Evolutionary conservation across 2,113 vertebrate species (phyloP).

Genomic region (Oncorhynchus kisutch): DNA sequence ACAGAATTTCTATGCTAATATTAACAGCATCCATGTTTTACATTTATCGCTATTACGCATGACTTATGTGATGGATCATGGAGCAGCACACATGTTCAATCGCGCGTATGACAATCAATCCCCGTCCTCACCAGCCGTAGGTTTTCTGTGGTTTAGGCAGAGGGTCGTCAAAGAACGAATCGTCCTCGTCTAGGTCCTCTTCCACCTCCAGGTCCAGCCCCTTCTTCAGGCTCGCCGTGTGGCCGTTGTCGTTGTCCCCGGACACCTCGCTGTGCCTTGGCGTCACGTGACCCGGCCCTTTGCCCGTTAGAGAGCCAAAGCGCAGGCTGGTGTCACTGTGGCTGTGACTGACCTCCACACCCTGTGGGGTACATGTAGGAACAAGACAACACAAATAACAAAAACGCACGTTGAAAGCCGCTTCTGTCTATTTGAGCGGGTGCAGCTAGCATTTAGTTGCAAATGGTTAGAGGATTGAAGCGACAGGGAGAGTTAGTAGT

Average conservation of each 20-base stretch:
- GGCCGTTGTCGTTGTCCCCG: conserved; percentile 51
- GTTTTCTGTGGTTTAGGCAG: conserved; percentile 86
- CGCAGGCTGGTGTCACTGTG: conserved; percentile 61
- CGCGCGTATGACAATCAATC: conserved; percentile 5
- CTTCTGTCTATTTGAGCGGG: background rate
- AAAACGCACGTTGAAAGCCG: background rate
- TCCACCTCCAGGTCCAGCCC: conserved; percentile 51
- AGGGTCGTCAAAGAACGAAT: conserved; percentile 96
- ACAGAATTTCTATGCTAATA: background rate
- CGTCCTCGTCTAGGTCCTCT: conserved; percentile 79
- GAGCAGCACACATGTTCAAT: background rate
- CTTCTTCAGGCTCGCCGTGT: conserved; percentile 42
- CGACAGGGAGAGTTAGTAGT: background rate
- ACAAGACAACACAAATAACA: background rate
- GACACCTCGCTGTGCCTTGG: conserved; percentile 51
- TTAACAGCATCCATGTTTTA: background rate
- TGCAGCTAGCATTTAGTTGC: too few relatives aligned
- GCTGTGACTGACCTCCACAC: conserved; percentile 53
- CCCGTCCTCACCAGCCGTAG: conserved; percentile 79
- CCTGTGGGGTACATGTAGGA: conserved; percentile 46
- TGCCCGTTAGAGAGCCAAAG: conserved; percentile 65
- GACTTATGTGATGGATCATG: background rate
- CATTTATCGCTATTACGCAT: background rate
- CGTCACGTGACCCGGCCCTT: conserved; percentile 56
- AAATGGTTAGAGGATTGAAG: background rate